Conservation (phyloP, 2,888 invertebrate genomes). For the Plemyria rubiginata region DNA sequence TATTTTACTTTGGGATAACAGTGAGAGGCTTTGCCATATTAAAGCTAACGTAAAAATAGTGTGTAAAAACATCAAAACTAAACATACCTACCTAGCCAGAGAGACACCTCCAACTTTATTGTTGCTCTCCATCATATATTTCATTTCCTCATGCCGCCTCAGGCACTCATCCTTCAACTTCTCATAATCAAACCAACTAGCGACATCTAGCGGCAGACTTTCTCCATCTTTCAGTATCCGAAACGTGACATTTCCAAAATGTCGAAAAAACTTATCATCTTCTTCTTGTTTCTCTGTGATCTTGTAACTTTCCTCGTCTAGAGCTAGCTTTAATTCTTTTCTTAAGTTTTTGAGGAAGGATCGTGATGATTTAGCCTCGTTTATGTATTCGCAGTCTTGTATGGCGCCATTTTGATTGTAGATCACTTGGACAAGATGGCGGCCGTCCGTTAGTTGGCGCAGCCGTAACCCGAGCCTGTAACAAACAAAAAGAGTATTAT, state of each 20-base stretch:
- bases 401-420: conserved; percentile 85
- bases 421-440: conserved; percentile 88
- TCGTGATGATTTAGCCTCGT: conserved; percentile 80
- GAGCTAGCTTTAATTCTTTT: conserved; percentile 80
- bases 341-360: conserved; percentile 86
- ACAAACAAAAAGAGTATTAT: conserved; percentile 49
- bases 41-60: conserved; percentile 7
- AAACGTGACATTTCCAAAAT: conserved; percentile 84
- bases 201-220: conserved; percentile 76
- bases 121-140: conserved; percentile 67
- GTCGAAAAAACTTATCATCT: conserved; percentile 69
- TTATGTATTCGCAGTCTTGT: conserved; percentile 88
- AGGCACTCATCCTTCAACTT: conserved; percentile 84
- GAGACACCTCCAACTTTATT: conserved; percentile 61
- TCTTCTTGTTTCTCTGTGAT: conserved; percentile 56
- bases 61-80: conserved; percentile 36
- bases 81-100: conserved; percentile 66
- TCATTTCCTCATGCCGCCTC: conserved; percentile 69
- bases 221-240: conserved; percentile 77
- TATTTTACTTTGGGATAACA: not conserved
- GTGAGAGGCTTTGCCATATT: conserved; percentile 5
- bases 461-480: conserved; percentile 84
- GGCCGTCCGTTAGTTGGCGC: conserved; percentile 88
- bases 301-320: conserved; percentile 70
- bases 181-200: conserved; percentile 85